Base-by-base conservation (phyloP, 2,797 vertebrate genomes). In the Hippopotamyrus pictus region DNA sequence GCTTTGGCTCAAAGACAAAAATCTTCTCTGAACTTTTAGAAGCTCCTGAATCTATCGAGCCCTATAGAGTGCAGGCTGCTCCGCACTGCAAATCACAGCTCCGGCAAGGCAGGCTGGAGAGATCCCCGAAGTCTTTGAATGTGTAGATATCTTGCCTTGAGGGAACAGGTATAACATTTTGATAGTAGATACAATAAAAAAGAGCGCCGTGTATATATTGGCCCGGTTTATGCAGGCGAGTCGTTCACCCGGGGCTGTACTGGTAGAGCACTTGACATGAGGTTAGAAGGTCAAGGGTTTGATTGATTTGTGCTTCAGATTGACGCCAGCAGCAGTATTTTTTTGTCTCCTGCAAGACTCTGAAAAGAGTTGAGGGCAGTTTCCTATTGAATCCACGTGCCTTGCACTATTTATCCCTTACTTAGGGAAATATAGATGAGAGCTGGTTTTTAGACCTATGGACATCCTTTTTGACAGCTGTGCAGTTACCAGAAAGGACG, bases 1-100 rank as follows among this genome's bases (percentile, higher is more conserved):
- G 17, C 86, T 22, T 5, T 44, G 86, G 54, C 37, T 88, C 29
- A 87, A 57, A 87, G 86, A 37, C 86, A 87, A 19, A 87, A 87
- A 87, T 87, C 29, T 29, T 29, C 85, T 87, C 53, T 57, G 22
- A 65, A 9, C 7, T 25, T 65, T 5, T 22, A 87, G 85, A 44
- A 44, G 86, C 59, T 88, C 54, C 57, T 46, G 37, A 88, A n/a
- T 44, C 19, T 65, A n/a, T 25, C 22, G 3, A 87, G 14, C 33
- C 29, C 53, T 37, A 14, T 14, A 50, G 82, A 51, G 44, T 50
- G 7, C 17, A 44, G 73, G 73, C 2, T 82, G 25, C 14, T 86
- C 29, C 59, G 48, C 0, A 11, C 44, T 51, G 37, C 46, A 84
- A 84, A 1, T 83, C 76, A 83, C n/a, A 22, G 17, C 41, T 37